A percentile compares a stretch with the other conserved stretches of the same genome.
phyloP scores from a whole-genome alignment of 2,113 vertebrate species.

The Aldabrachelys gigantea region DNA sequence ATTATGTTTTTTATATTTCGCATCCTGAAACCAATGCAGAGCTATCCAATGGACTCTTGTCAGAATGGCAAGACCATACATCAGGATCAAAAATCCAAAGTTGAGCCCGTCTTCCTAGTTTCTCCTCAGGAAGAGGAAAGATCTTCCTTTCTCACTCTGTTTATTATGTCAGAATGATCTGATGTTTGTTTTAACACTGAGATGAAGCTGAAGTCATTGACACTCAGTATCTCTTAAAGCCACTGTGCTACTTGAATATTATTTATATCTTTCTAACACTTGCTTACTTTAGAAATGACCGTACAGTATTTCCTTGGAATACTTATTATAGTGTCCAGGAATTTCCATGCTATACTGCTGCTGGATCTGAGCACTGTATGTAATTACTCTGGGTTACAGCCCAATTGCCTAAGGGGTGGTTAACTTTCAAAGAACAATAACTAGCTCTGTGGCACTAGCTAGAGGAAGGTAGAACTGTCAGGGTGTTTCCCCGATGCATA shows the following conservation, averaged over 20 bases:
- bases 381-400: conserved; percentile 46
- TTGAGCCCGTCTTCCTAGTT: conserved; percentile 1
- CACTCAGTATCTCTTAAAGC: conserved; percentile 38
- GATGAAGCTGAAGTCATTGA: conserved; percentile 63
- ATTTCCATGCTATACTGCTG: conserved; percentile 52
- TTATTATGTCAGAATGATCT: conserved; percentile 53
- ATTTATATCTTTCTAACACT: conserved; percentile 59
- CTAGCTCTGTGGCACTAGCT: conserved; percentile 15
- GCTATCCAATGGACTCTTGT: background rate
- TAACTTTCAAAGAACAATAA: conserved; percentile 32
- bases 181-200: conserved; percentile 65
- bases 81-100: background rate
- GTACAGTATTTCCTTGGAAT: conserved; percentile 62
- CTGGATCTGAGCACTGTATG: conserved; percentile 30
- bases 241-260: conserved; percentile 64
- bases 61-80: background rate
- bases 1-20: background rate
- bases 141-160: background rate
- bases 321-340: conserved; percentile 47
- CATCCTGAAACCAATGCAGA: conserved; percentile 2
- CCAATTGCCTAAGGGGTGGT: conserved; percentile 17
- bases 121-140: background rate
- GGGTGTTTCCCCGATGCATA: background rate
- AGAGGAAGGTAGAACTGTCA: conserved; percentile 25
- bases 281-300: conserved; percentile 51